A percentile compares a stretch with the other conserved stretches of the same genome.
Conservation (phyloP, 2,888 invertebrate genomes). For the Caenorhabditis sp. region DNA sequence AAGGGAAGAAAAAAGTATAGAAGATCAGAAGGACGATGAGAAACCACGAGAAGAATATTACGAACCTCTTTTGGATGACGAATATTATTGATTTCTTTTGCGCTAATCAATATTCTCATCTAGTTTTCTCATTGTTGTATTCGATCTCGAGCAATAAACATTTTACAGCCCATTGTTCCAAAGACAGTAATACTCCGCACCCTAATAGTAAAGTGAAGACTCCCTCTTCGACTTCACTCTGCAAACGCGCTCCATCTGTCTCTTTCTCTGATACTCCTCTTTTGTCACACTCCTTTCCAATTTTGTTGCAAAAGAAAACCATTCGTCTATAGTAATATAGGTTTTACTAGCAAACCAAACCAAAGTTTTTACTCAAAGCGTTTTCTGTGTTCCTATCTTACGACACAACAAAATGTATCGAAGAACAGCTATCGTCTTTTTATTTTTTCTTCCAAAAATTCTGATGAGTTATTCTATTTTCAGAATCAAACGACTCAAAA, state of each 20-base stretch:
- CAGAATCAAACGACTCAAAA: neutral
- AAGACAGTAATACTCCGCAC: too few relatives aligned
- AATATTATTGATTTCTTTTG: conserved; percentile 6
- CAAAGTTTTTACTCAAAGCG: too few relatives aligned
- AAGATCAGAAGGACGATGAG: conserved; percentile 16
- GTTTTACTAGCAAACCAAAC: too few relatives aligned
- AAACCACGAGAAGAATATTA: neutral
- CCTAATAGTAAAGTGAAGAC: neutral
- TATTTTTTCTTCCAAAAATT: too few relatives aligned
- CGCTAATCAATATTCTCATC: neutral
- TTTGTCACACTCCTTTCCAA: neutral
- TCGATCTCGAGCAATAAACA: neutral
- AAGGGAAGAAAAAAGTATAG: conserved; percentile 8
- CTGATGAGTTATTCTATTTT: too few relatives aligned
- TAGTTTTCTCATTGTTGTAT: neutral
- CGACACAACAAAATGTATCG: too few relatives aligned
- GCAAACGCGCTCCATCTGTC: neutral
- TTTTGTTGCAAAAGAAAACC: neutral
- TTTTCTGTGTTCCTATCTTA: too few relatives aligned
- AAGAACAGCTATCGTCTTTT: too few relatives aligned
- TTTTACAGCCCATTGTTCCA: too few relatives aligned
- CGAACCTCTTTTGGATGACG: conserved; percentile 8
- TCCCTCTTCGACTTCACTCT: neutral
- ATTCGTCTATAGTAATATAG: neutral
- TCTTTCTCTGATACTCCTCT: neutral